These are phyloP conservation scores for Limosa lapponica DNA, from an alignment of 2,797 vertebrate species.

Conservation along the genomic window DNA sequence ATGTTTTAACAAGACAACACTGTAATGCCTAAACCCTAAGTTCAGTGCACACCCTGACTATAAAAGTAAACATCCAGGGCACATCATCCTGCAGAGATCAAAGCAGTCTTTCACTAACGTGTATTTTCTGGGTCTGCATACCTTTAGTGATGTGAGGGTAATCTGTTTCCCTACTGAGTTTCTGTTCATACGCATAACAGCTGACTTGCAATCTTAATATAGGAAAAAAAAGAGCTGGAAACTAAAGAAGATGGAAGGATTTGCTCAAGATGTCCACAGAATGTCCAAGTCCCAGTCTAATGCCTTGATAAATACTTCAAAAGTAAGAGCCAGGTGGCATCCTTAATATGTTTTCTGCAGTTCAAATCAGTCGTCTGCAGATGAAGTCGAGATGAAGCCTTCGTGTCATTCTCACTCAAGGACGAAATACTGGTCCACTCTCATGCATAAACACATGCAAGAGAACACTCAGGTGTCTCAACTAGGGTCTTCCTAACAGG, in stretches of 20 bases:
- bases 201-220: not conserved
- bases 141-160: not conserved
- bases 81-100: not conserved
- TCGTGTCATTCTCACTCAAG: not conserved
- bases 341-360: not conserved
- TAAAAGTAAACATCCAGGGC: not conserved
- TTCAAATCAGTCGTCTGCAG: not conserved
- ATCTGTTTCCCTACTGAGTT: not conserved
- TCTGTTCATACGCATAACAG: not conserved
- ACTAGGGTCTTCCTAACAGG: not conserved
- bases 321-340: not conserved
- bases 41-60: not conserved
- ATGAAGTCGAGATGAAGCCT: not conserved
- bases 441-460: not conserved
- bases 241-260: not conserved
- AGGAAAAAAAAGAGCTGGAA: not conserved
- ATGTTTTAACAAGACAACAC: not conserved
- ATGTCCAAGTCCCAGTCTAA: not conserved
- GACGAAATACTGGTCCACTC: not conserved
- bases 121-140: not conserved
- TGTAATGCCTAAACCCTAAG: not conserved
- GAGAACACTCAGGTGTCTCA: not conserved
- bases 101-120: not conserved
- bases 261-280: not conserved
- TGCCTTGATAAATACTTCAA: not conserved